These are phyloP conservation scores for Schlechtendalia chinensis DNA, from an alignment of 1,140 invertebrate genomes.

Conservation along the genomic window DNA sequence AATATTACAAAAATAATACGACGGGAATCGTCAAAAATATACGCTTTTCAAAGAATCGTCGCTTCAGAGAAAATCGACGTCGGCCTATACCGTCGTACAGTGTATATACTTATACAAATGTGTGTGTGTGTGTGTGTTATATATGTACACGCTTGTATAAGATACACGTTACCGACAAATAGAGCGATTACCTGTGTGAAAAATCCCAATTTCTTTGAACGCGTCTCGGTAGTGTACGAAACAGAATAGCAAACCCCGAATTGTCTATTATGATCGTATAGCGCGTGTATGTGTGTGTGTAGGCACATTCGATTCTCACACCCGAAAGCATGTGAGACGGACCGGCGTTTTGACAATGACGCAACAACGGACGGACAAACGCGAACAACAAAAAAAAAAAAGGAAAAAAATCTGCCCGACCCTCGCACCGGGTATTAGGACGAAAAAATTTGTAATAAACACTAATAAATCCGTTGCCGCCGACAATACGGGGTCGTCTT, in stretches of 20 bases:
- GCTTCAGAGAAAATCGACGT: no score
- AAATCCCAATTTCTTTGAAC: constrained; percentile 38
- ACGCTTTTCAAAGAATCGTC: no score
- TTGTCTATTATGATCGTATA: no score
- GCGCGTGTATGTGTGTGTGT: no score
- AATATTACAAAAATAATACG: no score
- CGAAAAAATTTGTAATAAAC: constrained; percentile 39
- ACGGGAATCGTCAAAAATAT: no score
- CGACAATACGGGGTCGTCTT: not conserved
- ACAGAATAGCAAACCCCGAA: not conserved
- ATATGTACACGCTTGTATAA: no score
- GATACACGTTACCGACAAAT: not conserved
- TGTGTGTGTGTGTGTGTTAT: no score
- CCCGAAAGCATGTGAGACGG: not conserved
- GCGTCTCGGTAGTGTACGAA: not conserved
- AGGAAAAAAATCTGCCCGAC: constrained; percentile 22
- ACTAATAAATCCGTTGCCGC: constrained; percentile 41
- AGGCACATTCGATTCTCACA: constrained; percentile 12
- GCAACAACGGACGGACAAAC: not conserved
- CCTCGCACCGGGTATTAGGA: not conserved
- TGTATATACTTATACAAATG: no score
- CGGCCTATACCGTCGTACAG: no score
- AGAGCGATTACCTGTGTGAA: constrained; percentile 36
- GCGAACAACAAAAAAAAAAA: not conserved
- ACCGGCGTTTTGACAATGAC: constrained; percentile 1